phyloP scores from a whole-genome alignment of 2,888 invertebrate species.

The Mantis religiosa region DNA sequence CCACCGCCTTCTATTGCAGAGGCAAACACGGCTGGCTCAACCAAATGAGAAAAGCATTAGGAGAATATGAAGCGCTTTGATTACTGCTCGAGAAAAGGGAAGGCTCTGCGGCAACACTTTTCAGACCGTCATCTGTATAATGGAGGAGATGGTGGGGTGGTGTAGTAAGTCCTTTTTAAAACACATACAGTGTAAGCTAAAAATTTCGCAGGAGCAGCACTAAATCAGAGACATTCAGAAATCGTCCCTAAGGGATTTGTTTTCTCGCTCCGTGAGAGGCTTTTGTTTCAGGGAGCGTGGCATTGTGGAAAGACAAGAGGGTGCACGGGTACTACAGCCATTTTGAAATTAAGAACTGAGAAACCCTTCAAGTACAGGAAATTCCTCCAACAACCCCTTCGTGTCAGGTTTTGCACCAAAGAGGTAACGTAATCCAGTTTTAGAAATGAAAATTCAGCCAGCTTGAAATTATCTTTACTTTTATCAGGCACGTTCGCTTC shows the following conservation, averaged over 20 bases:
- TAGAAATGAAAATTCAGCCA: background rate
- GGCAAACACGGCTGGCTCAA: conserved; percentile 14
- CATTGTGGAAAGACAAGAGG: background rate
- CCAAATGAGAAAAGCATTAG: conserved; percentile 30
- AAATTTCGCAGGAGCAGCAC: background rate
- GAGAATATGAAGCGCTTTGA: conserved; percentile 30
- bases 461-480: background rate
- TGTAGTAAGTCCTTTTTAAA: background rate
- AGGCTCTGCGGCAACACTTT: background rate
- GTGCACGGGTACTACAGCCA: background rate
- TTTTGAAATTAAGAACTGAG: background rate
- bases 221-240: background rate
- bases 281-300: background rate
- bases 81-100: conserved; percentile 16
- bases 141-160: background rate
- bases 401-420: background rate
- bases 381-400: background rate
- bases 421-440: background rate
- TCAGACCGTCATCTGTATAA: background rate
- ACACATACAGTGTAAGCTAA: background rate
- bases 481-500: background rate
- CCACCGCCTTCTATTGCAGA: conserved; percentile 6
- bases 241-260: background rate
- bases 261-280: background rate
- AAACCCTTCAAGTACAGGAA: background rate